Conservation (phyloP, 2,113 vertebrate species). For the Telmatochromis sp. region DNA sequence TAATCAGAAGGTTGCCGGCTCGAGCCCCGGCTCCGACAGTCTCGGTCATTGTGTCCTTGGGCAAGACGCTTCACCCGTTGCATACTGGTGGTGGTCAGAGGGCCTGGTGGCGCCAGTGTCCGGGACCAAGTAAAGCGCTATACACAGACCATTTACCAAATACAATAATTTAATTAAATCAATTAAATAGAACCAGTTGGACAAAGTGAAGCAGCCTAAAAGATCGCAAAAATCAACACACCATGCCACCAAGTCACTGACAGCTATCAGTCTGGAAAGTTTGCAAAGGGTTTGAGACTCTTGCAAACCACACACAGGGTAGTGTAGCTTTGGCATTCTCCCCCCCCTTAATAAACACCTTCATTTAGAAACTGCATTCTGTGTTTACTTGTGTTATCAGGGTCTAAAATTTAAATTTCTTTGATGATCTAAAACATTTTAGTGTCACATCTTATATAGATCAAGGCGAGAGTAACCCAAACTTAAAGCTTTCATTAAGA, state of each 20-base stretch:
- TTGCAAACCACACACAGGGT: background rate
- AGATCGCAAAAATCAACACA: background rate
- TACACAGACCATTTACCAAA: background rate
- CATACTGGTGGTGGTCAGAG: accelerated
- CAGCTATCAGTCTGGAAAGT: background rate
- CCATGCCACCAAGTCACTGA: background rate
- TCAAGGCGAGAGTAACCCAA: background rate
- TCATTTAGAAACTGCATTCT: background rate
- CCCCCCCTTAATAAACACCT: background rate
- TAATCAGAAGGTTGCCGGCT: too few species aligned
- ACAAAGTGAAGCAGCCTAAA: background rate
- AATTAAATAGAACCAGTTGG: background rate
- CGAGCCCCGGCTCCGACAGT: too few species aligned
- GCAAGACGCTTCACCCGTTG: too few species aligned
- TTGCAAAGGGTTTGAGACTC: background rate
- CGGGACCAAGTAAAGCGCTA: too few species aligned
- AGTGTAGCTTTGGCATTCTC: background rate
- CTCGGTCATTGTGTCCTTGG: too few species aligned
- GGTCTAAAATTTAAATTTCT: background rate
- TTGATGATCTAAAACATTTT: background rate
- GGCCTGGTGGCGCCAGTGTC: too few species aligned
- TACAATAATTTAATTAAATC: background rate
- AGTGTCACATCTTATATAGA: background rate
- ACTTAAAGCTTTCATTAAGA: background rate
- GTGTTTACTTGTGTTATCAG: background rate